Base-by-base conservation (phyloP, 2,113 vertebrate species). In the Coracopsis vasa region DNA sequence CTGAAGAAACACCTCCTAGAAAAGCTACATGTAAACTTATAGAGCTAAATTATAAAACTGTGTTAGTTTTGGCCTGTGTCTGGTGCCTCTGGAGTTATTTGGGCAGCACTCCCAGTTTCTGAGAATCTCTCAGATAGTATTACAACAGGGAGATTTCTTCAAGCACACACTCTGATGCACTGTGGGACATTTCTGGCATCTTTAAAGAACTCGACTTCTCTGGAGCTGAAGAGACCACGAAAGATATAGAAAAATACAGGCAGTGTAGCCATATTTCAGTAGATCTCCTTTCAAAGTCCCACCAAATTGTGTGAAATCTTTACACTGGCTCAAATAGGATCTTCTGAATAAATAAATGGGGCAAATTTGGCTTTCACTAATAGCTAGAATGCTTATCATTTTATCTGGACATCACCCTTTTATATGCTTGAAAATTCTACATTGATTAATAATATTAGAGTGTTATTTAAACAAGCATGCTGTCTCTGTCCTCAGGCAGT, bases 111-210 rank as follows among this genome's bases (percentile, higher is more conserved):
- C 44, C 56, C 74, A 10, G 13, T 75, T 96, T 72, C 92, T 94
- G 94, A 96, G 86, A 92, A 89, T 88, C 56, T 84, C 51, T 56
- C 51, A 96, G 91, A 89, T 79, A 92, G n/a, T 60, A 41, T 92
- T 92, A 81, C 83, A 88, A 64, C 54, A 86, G 11, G 21, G 51
- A 66, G 24, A 61, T 84, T 94, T 94, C 81, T 91, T 94, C 82
- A 88, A 86, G 72, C 53, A 82, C 62, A 77, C 31, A 31, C 37
- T 96, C 72, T 81, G 85, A 87, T 94, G 58, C 53, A 79, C 54
- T 91, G 31, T 66, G 16, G 81, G 84, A 91, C 10, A 37, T 56
- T 95, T 79, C 51, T 74, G 35, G 47, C 15, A 73, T 67, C 33
- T 80, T 88, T 70, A 60, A 86, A 92, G 61, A 86, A 31, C 21